Evolutionary conservation across 2,797 vertebrate genomes (phyloP).

Genomic region (Gallinago nigripennis): DNA sequence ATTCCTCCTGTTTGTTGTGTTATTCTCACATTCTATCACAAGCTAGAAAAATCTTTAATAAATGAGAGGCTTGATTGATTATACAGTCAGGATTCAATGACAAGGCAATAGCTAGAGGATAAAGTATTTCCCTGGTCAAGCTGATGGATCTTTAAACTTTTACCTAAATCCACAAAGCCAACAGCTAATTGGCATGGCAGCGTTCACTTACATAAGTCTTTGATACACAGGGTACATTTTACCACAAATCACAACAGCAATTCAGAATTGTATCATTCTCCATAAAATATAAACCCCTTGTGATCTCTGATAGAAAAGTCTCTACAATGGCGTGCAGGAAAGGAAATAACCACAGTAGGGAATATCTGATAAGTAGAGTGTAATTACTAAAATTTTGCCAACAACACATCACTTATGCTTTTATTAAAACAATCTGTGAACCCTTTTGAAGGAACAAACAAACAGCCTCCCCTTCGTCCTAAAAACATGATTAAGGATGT

Average conservation of each 20-base stretch:
- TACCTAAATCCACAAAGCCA: neutral
- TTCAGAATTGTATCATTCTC: neutral
- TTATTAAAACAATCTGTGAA: neutral
- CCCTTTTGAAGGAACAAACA: neutral
- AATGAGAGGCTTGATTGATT: neutral
- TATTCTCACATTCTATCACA: neutral
- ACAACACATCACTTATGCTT: neutral
- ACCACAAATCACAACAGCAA: neutral
- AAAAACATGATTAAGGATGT: neutral
- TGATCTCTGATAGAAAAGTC: neutral
- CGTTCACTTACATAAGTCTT: neutral
- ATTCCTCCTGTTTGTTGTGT: neutral
- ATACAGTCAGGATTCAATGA: neutral
- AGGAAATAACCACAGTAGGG: neutral
- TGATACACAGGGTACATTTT: neutral
- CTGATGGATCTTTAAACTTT: neutral
- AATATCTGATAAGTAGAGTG: neutral
- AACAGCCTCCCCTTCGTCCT: neutral
- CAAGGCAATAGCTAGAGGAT: neutral
- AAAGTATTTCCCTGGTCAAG: neutral
- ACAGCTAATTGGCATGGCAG: neutral
- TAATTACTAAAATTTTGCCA: neutral
- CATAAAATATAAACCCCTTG: neutral
- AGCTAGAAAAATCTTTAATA: neutral
- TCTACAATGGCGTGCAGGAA: neutral